Evolutionary conservation across 35 echinoderm and acorn worm species (phyloP).

Genomic region (Heliocidaris erythrogramma): DNA sequence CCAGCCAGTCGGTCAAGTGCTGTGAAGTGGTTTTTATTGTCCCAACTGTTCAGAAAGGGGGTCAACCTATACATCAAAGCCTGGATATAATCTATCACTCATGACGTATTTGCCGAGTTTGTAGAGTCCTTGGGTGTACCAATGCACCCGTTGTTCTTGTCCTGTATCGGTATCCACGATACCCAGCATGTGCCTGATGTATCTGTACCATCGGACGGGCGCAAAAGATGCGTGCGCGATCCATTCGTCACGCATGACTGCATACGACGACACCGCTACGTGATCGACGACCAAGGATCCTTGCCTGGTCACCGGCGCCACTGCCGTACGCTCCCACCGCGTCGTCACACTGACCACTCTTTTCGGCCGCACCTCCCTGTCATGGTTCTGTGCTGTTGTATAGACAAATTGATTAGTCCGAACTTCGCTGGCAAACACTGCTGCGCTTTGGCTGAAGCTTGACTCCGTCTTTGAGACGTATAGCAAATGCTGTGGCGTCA

Average conservation of each 20-base stretch:
- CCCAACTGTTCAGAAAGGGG: slow-evolving; percentile 21
- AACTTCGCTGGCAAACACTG: slow-evolving; percentile 85
- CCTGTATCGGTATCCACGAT: not conserved
- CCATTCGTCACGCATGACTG: slow-evolving; percentile 83
- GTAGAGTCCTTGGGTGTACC: slow-evolving; percentile 43
- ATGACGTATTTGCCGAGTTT: slow-evolving; percentile 45
- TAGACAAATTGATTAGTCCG: slow-evolving; percentile 79
- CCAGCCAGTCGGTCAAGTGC: slow-evolving; percentile 40
- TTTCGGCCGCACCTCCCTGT: slow-evolving; percentile 33
- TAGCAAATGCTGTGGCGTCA: slow-evolving; percentile 88
- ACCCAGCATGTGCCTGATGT: slow-evolving; percentile 48
- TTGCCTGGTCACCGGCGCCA: slow-evolving; percentile 79
- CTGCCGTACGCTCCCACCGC: slow-evolving; percentile 43
- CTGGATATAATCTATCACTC: slow-evolving; percentile 52
- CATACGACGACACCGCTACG: slow-evolving; percentile 84
- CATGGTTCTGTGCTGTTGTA: slow-evolving; percentile 47
- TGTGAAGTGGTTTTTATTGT: slow-evolving; percentile 37
- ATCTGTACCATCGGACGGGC: slow-evolving; percentile 62
- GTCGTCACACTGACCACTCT: slow-evolving; percentile 55
- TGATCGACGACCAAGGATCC: slow-evolving; percentile 80
- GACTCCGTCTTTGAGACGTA: slow-evolving; percentile 64
- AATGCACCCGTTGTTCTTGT: slow-evolving; percentile 39
- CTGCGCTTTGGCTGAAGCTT: slow-evolving; percentile 65
- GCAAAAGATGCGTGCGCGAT: slow-evolving; percentile 78
- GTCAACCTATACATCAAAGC: slow-evolving; percentile 33